Conservation (phyloP, 2,797 vertebrate species). For the Poeciliopsis presidionis region DNA sequence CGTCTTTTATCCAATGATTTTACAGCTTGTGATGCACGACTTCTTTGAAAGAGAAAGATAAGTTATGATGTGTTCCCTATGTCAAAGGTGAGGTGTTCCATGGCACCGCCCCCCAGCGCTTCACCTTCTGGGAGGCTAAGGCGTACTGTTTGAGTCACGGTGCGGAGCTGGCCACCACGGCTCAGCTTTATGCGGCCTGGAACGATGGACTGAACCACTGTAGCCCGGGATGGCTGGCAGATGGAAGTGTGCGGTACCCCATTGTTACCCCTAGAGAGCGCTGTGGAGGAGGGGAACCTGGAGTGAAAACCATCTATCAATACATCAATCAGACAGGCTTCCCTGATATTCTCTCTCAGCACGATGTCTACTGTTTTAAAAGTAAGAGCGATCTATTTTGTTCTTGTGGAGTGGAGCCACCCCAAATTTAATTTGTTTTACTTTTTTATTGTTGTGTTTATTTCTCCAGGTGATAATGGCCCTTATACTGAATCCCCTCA, state of each 20-base stretch:
- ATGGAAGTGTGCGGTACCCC: constrained; percentile 93
- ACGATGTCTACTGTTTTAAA: constrained; percentile 92
- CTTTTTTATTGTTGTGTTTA: not conserved
- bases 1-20: not conserved
- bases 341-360: constrained; percentile 82
- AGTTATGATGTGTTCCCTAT: not conserved
- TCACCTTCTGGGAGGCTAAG: constrained; percentile 87
- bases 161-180: constrained; percentile 84
- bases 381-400: constrained; percentile 71
- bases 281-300: constrained; percentile 88
- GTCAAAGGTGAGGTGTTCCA: constrained; percentile 88
- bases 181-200: constrained; percentile 93
- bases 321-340: constrained; percentile 94
- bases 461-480: constrained; percentile 61
- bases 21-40: not conserved
- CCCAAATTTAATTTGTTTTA: not conserved
- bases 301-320: constrained; percentile 90
- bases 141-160: constrained; percentile 81
- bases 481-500: constrained; percentile 76
- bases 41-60: not conserved
- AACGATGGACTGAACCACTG: constrained; percentile 89
- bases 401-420: not conserved
- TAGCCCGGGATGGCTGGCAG: constrained; percentile 93
- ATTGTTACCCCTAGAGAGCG: constrained; percentile 89
- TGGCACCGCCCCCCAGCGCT: constrained; percentile 76